These are phyloP conservation scores for Camelus dromedarius DNA, from an alignment of 2,113 vertebrate genomes.

Conservation along the genomic window DNA sequence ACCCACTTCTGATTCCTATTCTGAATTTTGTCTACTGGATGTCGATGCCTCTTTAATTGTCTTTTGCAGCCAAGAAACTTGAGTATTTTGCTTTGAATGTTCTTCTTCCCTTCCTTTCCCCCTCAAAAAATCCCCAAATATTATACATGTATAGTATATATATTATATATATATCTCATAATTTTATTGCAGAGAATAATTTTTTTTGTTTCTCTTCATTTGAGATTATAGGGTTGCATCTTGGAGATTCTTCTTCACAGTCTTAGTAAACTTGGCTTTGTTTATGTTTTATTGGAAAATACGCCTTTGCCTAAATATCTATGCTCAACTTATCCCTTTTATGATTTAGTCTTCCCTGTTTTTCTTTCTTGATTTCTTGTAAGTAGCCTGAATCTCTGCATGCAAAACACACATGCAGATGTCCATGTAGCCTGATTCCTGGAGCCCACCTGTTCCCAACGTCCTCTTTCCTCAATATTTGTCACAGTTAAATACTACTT, in stretches of 20 bases:
- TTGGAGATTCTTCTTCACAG: not conserved
- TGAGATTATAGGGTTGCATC: not conserved
- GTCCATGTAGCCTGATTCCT: not conserved
- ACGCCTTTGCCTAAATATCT: not conserved
- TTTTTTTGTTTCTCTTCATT: not conserved
- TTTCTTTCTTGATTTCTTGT: not conserved
- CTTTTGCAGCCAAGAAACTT: not conserved
- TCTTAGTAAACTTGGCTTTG: slow-evolving; percentile 10
- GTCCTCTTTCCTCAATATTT: not conserved
- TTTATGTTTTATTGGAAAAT: not conserved
- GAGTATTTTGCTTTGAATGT: not conserved
- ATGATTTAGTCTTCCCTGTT: not conserved
- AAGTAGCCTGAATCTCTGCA: not conserved
- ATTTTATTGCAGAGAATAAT: not conserved
- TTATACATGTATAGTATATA: not conserved
- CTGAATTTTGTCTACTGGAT: not conserved
- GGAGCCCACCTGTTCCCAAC: not conserved
- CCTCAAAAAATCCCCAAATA: not conserved
- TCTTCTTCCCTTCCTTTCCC: not conserved
- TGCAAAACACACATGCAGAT: not conserved
- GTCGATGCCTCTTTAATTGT: not conserved
- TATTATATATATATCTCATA: not conserved
- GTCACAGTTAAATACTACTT: not conserved
- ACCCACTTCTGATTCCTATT: not conserved
- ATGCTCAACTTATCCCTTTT: not conserved